Evolutionary conservation across 2,113 vertebrate genomes (phyloP), one percentile per base, ranked within the genome.

Genomic region (Tetrax tetrax): DNA sequence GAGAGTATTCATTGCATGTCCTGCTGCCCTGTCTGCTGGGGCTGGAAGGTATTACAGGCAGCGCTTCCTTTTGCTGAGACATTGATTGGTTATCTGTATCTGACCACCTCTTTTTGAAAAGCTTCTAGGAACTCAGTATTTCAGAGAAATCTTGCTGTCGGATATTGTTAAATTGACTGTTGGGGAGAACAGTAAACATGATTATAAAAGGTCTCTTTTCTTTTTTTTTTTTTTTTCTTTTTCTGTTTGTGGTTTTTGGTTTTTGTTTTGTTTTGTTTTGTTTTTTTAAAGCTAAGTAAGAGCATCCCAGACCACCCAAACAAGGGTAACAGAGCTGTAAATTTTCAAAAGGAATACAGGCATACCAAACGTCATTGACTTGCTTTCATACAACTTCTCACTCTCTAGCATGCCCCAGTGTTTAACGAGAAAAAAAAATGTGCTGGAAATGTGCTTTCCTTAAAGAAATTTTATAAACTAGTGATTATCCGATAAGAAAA

Each of bases 201-300:
- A 66, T 70, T 63, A 18, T 37, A 47, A 76, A 83, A 64, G 20
- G 6, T 31, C 2, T 23, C 75, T 35, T 22, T 68, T 66, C 23
- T 1, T 7, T 47, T 48, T 2, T 28, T 7, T 9, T 4, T 5
- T 2, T 22, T 48, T 12, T 48, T 11, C 14, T 41, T 10, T 31
- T 48, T 31, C 27, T 6, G 38, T 7, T 31, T 48, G 38, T 5
- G 38, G 12, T 41, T 5, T 41, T 41, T n/a, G n/a, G n/a, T 41
- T 41, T 41, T 5, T 41, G 12, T 14, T 41, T 41, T 14, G 13
- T 10, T 31, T 48, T 31, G 38, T 31, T 6, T 59, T 0, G n/a
- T 27, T 65, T 69, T 64, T 69, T 45, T 9, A 28, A 66, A 37
- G 45, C 27, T 45, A 24, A 43, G 21, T 60, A 28, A 63, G 35